phyloP scores from a whole-genome alignment of 2,797 vertebrate species.

The Potorous gilbertii region DNA sequence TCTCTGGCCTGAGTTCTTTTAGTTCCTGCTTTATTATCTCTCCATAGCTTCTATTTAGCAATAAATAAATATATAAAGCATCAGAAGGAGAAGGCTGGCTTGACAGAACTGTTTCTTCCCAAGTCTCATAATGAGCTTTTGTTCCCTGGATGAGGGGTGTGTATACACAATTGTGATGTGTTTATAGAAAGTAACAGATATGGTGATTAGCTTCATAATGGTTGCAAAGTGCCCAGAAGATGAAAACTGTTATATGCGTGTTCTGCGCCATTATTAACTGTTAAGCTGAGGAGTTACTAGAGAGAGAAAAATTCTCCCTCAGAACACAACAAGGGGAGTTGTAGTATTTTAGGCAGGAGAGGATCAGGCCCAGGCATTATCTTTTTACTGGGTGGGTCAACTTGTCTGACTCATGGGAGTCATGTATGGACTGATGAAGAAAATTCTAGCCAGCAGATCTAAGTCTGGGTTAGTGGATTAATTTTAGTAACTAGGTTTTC shows the following conservation, averaged over 20 bases:
- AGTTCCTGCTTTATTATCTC: neutral
- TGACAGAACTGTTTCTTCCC: neutral
- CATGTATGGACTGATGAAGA: neutral
- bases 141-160: neutral
- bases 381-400: neutral
- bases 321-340: neutral
- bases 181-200: slow-evolving; percentile 33
- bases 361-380: neutral
- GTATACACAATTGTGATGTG: neutral
- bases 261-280: neutral
- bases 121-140: neutral
- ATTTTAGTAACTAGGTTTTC: neutral
- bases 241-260: neutral
- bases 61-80: neutral
- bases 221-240: neutral
- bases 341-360: neutral
- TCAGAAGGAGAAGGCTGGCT: neutral
- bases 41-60: neutral
- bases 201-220: neutral
- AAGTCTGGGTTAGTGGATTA: neutral
- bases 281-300: neutral
- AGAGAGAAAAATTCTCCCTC: neutral
- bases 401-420: neutral
- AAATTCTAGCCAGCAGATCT: neutral
- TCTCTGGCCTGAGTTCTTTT: neutral